Base-by-base conservation (phyloP, 2,797 vertebrate genomes). In the Esox masquinongy region DNA sequence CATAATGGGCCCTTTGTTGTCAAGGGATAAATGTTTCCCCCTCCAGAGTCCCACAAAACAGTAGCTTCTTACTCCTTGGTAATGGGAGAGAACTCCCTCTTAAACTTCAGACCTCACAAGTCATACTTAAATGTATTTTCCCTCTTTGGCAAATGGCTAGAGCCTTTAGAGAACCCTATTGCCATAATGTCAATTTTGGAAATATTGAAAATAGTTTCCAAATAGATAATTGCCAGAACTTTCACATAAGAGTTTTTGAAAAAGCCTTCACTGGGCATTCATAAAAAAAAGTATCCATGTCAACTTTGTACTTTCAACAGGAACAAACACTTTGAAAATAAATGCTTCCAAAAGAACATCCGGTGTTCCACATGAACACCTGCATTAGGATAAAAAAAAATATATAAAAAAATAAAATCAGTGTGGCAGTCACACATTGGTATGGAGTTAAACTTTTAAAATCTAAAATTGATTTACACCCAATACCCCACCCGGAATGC, bases 391-490 rank as follows among this genome's bases (percentile, higher is more conserved):
- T 82, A 88, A 81, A 87, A 81, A 88, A 90, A n/a, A 85, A 88
- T 61, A 73, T 85, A 75, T 87, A 89, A 79, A 77, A 86, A 87
- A 79, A 79, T 70, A 47, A 47, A 47, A 87, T 86, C 87, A 90
- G 90, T 89, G 93, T 93, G 93, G 94, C 88, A 88, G 92, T 94
- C 92, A 92, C 92, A 94, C 89, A 88, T 88, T 85, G 81, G 90
- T 87, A 81, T 93, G 91, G 91, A 93, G 92, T 93, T 89, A 86
- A 90, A 92, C 82, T 14, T 61, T 4, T 59, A 75, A 61, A 68
- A 68, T 86, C 87, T 78, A 74, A 66, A 50, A 68, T 73, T 87
- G 89, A 88, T 83, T 68, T 43, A 43, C 39, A 43, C 39, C 39
- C 39, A 43, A 2, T 43, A 43, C 39, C 5, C 39, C 5, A 43